Conservation (phyloP, 2,113 vertebrate genomes). For the Emydura subglobosa region DNA sequence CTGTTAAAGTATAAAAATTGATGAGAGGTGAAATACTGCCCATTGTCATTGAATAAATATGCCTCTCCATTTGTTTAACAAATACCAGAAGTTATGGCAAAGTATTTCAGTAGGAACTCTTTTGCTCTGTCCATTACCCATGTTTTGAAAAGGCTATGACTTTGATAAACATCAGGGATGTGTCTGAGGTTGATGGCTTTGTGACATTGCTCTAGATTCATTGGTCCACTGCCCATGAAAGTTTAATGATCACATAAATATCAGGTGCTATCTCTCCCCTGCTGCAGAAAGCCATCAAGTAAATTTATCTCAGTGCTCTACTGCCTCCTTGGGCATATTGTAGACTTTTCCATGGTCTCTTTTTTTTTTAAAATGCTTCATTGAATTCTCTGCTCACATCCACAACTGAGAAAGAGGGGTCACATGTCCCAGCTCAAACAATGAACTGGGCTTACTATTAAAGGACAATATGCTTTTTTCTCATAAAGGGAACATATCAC, state of each 20-base stretch:
- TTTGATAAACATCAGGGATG: conserved; percentile 16
- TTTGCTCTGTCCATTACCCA: conserved; percentile 4
- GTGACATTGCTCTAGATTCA: conserved; percentile 50
- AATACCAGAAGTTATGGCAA: not conserved
- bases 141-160: conserved; percentile 7
- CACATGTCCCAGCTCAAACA: rapidly evolving
- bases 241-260: conserved; percentile 67
- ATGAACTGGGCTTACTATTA: not conserved
- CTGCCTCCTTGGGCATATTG: conserved; percentile 11
- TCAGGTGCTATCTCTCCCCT: conserved; percentile 27
- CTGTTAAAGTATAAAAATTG: not conserved
- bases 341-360: not conserved
- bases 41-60: not conserved
- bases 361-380: not conserved
- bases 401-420: conserved; percentile 3
- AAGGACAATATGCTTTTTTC: not conserved
- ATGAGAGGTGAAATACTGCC: not conserved
- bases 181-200: conserved; percentile 13
- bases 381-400: conserved; percentile 30
- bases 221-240: not conserved
- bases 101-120: not conserved
- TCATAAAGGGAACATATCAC: rapidly evolving
- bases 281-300: conserved; percentile 35
- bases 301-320: conserved; percentile 50
- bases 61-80: not conserved